Evolutionary conservation across 1,140 invertebrate species (phyloP).

Genomic region (Papilio helenus): DNA sequence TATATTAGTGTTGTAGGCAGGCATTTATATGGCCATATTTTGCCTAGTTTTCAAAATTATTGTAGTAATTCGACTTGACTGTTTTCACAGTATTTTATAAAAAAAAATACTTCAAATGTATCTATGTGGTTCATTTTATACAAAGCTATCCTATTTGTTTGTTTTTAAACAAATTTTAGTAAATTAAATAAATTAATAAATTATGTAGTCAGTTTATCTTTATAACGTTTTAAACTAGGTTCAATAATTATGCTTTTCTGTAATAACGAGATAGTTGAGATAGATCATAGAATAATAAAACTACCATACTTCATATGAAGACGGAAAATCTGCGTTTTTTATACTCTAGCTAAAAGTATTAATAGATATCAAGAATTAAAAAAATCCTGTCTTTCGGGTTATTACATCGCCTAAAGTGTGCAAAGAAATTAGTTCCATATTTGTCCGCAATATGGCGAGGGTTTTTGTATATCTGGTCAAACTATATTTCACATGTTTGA

Average conservation of each 20-base stretch:
- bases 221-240: background rate
- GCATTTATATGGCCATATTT: background rate
- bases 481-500: background rate
- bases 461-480: too few species aligned
- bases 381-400: too few species aligned
- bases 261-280: background rate
- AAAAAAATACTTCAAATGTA: background rate
- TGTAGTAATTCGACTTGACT: background rate
- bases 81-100: background rate
- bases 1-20: background rate
- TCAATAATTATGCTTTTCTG: background rate
- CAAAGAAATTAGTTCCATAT: too few species aligned
- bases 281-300: background rate
- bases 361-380: too few species aligned
- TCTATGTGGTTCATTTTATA: background rate
- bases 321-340: background rate
- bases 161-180: background rate
- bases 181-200: too few species aligned
- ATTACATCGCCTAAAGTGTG: too few species aligned
- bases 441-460: too few species aligned
- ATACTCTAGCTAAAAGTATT: background rate
- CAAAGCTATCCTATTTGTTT: background rate
- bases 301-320: background rate
- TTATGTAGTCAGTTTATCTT: too few species aligned
- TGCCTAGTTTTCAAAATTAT: background rate